Conservation (phyloP, 1,140 invertebrate genomes). For the Episyrphus balteatus region DNA sequence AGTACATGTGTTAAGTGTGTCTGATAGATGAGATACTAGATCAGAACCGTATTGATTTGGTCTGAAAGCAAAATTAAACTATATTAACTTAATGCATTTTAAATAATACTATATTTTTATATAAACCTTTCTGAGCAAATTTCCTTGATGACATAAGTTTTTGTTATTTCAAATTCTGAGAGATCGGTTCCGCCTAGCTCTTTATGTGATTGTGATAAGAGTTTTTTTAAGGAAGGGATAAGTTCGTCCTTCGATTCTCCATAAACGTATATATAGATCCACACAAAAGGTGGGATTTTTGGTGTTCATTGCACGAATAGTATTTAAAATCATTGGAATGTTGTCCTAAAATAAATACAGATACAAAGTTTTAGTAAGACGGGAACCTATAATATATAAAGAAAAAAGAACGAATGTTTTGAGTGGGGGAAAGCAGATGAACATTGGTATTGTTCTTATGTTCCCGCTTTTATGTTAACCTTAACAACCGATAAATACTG, state of each 20-base stretch:
- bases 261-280: conserved; percentile 42
- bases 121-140: conserved; percentile 35
- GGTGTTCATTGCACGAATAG: conserved; percentile 39
- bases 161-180: conserved; percentile 37
- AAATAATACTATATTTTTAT: not conserved
- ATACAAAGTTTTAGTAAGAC: too few relatives aligned
- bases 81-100: not conserved
- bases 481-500: too few relatives aligned
- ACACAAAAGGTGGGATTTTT: conserved; percentile 42
- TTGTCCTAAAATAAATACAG: conserved; percentile 39
- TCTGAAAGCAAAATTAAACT: conserved; percentile 18
- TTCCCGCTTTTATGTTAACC: too few relatives aligned
- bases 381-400: too few relatives aligned
- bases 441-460: too few relatives aligned
- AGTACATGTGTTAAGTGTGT: conserved; percentile 43
- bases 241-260: conserved; percentile 38
- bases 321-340: conserved; percentile 43
- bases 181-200: conserved; percentile 12
- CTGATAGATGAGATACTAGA: conserved; percentile 45
- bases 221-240: conserved; percentile 40
- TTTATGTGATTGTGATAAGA: conserved; percentile 26
- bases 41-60: conserved; percentile 47
- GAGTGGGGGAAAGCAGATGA: too few relatives aligned
- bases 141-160: conserved; percentile 38
- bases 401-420: too few relatives aligned